Evolutionary conservation across 1,140 invertebrate species (phyloP).

Genomic region (Monochamus saltuarius): DNA sequence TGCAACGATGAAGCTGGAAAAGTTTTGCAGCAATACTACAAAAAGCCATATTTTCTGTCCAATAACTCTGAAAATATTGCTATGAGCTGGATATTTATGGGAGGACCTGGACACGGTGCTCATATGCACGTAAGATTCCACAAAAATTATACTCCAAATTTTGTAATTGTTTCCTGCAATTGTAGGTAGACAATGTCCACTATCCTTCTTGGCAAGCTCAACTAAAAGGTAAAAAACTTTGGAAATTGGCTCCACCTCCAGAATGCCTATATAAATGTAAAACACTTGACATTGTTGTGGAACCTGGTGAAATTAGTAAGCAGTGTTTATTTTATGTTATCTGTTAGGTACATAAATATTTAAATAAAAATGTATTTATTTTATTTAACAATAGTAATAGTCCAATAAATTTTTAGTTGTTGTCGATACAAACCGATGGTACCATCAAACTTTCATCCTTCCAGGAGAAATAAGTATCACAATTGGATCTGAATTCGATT

Average conservation of each 20-base stretch:
- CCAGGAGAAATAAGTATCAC: conserved; percentile 89
- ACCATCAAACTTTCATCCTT: conserved; percentile 85
- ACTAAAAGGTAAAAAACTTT: conserved; percentile 79
- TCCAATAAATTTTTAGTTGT: conserved; percentile 67
- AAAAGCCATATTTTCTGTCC: conserved; percentile 86
- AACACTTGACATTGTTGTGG: conserved; percentile 68
- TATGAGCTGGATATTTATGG: conserved; percentile 96
- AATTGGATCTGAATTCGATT: conserved; percentile 94
- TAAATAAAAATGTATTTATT: too few relatives aligned
- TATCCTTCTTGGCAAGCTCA: conserved; percentile 95
- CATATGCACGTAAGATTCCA: conserved; percentile 87
- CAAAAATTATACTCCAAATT: neutral
- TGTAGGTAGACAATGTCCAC: conserved; percentile 85
- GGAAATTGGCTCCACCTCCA: conserved; percentile 83
- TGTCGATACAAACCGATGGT: conserved; percentile 93
- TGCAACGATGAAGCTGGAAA: conserved; percentile 78
- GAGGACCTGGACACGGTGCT: conserved; percentile 87
- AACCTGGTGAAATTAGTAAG: conserved; percentile 89
- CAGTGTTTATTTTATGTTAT: too few relatives aligned
- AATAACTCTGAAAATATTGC: conserved; percentile 77
- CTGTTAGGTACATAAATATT: too few relatives aligned
- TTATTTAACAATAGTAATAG: too few relatives aligned
- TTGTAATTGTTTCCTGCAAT: conserved; percentile 3
- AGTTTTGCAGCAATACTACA: conserved; percentile 77
- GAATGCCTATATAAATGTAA: conserved; percentile 82